Evolutionary conservation across 2,113 vertebrate species (phyloP), one percentile per base, ranked within the genome.

Genomic region (Tychaedon coryphoeus): DNA sequence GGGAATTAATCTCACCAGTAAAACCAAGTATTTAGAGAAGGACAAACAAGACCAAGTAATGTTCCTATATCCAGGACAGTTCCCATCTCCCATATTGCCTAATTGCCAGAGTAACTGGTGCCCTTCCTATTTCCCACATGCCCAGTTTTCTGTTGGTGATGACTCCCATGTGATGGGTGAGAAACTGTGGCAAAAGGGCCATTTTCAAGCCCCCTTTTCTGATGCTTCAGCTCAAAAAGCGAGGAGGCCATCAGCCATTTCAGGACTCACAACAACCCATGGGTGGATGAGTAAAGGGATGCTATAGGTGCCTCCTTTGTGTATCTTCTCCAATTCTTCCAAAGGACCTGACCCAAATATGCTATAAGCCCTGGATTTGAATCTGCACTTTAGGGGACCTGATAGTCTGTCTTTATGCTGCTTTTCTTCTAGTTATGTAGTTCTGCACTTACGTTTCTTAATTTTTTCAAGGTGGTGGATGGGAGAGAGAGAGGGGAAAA

Each of bases 1-100:
- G 13, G 9, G 25, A 78, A 64, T 51, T 15, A 60, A 78, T 31
- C 22, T 45, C 5, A 0, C 34, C 58, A 83, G 36, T 62, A 84
- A 86, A 89, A 23, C 9, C 29, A 34, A 38, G 14, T 4, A 14
- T 58, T 72, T 60, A 51, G 47, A 56, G 18, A 28, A 66, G 62
- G 29, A 58, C 20, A 75, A 88, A 72, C 5, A 26, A 34, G 53
- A 57, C 8, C 22, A 43, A 25, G 24, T 26, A 19, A 31, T 28
- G 18, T 29, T 87, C 62, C 38, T 4, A 2, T 23, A 33, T 54
- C 38, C 56, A 74, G 26, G 51, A 38, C 5, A 69, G 25, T 51
- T 83, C 42, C 77, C 14, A 14, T 4, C 23, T 60, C 45, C 11
- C 0, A 0, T 36, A n/a, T 47, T 1, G 1, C 28, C n/a, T 53